Conservation (phyloP, 2,888 invertebrate species). For the Amaurobius ferox region DNA sequence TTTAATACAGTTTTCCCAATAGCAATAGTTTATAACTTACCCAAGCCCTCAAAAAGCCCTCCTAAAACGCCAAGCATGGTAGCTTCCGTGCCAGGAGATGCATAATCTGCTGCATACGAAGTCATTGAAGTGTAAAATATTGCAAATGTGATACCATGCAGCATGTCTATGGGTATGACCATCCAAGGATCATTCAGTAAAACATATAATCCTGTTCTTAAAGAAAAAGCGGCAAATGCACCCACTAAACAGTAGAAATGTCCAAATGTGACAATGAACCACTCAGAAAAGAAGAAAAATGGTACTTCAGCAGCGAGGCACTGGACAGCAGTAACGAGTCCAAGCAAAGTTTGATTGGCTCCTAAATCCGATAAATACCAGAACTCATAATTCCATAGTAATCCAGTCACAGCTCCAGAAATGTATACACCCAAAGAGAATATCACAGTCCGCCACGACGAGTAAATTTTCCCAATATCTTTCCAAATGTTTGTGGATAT, state of each 20-base stretch:
- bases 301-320: constrained; percentile 72
- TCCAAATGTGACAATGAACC: constrained; percentile 87
- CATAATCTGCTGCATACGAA: constrained; percentile 26
- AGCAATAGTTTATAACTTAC: constrained; percentile 76
- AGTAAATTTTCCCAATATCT: constrained; percentile 28
- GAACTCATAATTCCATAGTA: constrained; percentile 71
- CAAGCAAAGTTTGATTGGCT: constrained; percentile 58
- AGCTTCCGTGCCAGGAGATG: constrained; percentile 78
- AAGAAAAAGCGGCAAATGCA: constrained; percentile 86
- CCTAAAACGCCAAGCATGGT: constrained; percentile 93
- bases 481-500: constrained; percentile 34
- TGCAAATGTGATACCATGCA: constrained; percentile 92
- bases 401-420: constrained; percentile 68
- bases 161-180: constrained; percentile 88
- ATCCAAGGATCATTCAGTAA: constrained; percentile 87
- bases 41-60: constrained; percentile 91
- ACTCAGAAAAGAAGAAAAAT: constrained; percentile 79
- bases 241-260: constrained; percentile 88
- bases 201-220: constrained; percentile 89
- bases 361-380: constrained; percentile 70
- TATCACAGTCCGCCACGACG: background rate
- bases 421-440: constrained; percentile 50
- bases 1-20: too few relatives aligned
- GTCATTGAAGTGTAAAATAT: constrained; percentile 83
- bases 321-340: constrained; percentile 61